These are phyloP conservation scores for Drosophila lini DNA, from an alignment of 1,140 invertebrate genomes.

Conservation along the genomic window DNA sequence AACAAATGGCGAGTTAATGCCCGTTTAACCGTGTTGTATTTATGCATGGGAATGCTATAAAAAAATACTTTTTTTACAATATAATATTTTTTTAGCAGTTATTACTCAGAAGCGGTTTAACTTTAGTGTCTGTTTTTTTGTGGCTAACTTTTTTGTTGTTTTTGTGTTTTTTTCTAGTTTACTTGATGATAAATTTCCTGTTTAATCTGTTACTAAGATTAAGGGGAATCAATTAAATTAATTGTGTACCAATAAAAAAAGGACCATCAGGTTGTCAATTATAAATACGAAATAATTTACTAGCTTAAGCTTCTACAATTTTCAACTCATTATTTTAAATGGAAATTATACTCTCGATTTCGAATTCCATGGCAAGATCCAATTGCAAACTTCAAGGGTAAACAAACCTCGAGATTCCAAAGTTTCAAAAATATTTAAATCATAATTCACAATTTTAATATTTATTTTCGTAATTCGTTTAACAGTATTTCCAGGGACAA, in stretches of 20 bases:
- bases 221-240: constrained; percentile 4
- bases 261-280: background rate
- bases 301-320: background rate
- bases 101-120: constrained; percentile 9
- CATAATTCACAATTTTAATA: constrained; percentile 1
- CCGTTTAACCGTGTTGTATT: constrained; percentile 7
- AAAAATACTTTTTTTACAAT: background rate
- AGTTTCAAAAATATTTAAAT: too few relatives aligned
- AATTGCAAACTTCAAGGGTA: too few relatives aligned
- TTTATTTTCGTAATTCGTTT: constrained; percentile 22
- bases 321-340: background rate
- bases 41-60: background rate
- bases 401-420: too few relatives aligned
- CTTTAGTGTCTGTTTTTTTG: constrained; percentile 1
- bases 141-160: background rate
- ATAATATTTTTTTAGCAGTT: background rate
- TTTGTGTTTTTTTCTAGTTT: background rate
- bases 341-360: background rate
- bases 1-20: constrained; percentile 13
- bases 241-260: background rate
- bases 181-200: background rate
- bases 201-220: background rate
- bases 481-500: constrained; percentile 9
- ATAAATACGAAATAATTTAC: background rate
- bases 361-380: too few relatives aligned